phyloP scores from a whole-genome alignment of 2,113 vertebrate genomes.

The Enhydra lutris region DNA sequence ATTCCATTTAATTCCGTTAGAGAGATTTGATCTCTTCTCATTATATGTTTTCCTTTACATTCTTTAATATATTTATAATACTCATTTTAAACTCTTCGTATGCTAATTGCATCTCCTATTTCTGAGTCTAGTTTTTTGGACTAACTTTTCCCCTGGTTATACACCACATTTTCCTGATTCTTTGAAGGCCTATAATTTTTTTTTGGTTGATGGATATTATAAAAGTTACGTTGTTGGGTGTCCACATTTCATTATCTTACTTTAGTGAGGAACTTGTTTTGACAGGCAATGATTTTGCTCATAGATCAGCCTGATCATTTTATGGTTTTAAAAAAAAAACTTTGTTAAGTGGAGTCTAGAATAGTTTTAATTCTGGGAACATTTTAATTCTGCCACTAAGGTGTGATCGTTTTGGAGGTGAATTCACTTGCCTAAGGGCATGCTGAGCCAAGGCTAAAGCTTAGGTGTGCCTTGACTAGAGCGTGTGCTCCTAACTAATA shows the following conservation, averaged over 20 bases:
- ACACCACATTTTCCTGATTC: background rate
- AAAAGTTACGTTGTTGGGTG: background rate
- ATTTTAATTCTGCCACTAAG: background rate
- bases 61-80: background rate
- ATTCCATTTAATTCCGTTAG: conserved; percentile 5
- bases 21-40: background rate
- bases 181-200: background rate
- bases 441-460: background rate
- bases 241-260: background rate
- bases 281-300: background rate
- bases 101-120: background rate
- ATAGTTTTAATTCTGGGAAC: background rate
- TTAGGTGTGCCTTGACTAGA: background rate
- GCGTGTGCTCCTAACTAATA: background rate
- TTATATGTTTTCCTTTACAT: background rate
- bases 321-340: background rate
- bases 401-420: background rate
- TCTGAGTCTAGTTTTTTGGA: background rate
- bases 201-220: background rate
- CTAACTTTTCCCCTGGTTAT: background rate
- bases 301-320: background rate
- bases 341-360: background rate
- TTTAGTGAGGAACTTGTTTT: background rate
- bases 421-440: background rate
- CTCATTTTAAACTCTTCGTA: background rate